phyloP scores from a whole-genome alignment of 2,113 vertebrate genomes.

The Entelurus aequoreus region DNA sequence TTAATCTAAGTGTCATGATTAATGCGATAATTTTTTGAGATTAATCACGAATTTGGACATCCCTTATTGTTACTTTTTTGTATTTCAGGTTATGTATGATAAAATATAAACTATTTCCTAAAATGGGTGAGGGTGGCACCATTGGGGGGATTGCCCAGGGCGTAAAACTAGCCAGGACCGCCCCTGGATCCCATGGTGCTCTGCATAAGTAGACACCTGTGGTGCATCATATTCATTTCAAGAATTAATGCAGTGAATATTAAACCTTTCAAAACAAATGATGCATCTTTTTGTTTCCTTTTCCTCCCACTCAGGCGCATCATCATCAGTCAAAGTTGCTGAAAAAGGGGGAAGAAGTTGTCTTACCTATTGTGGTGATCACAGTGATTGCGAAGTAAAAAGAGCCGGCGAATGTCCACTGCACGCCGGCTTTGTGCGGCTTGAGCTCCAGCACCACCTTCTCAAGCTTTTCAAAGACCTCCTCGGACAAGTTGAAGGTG shows the following conservation, averaged over 20 bases:
- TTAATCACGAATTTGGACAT: too few relatives aligned
- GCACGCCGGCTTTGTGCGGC: conserved; percentile 90
- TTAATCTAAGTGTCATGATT: too few relatives aligned
- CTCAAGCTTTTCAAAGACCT: conserved; percentile 80
- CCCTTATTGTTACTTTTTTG: too few relatives aligned
- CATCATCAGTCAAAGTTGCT: background rate
- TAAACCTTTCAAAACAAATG: background rate
- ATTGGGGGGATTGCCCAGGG: too few relatives aligned
- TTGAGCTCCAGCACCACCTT: conserved; percentile 86
- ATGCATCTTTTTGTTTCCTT: conserved; percentile 4
- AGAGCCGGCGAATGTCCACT: conserved; percentile 92
- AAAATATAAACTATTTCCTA: too few relatives aligned
- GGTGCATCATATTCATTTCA: background rate
- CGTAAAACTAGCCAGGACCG: too few relatives aligned
- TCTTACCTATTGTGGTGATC: conserved; percentile 93
- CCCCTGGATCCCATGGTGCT: background rate
- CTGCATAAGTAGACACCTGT: conserved; percentile 2
- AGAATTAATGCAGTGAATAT: background rate
- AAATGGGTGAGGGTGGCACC: too few relatives aligned
- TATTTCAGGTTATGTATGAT: too few relatives aligned
- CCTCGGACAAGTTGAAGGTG: conserved; percentile 82
- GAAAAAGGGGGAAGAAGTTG: background rate
- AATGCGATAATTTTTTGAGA: too few relatives aligned
- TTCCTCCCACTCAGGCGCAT: background rate
- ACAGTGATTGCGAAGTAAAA: conserved; percentile 98